These are phyloP conservation scores for Toxotes chatareus DNA, from an alignment of 2,113 vertebrate species.

Conservation along the genomic window DNA sequence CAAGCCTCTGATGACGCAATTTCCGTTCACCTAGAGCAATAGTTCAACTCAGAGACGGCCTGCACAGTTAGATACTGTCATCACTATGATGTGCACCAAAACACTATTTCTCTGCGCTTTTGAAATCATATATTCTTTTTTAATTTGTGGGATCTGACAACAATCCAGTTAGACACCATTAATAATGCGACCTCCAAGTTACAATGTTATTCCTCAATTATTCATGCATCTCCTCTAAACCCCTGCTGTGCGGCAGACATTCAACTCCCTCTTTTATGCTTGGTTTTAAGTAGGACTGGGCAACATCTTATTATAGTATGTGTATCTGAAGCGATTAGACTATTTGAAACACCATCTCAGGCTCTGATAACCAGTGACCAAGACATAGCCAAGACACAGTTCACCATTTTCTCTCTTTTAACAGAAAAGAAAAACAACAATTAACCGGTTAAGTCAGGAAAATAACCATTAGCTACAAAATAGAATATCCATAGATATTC, in stretches of 20 bases:
- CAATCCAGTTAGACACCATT: neutral
- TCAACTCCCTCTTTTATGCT: neutral
- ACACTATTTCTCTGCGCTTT: neutral
- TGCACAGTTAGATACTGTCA: neutral
- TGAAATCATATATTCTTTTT: too few relatives aligned
- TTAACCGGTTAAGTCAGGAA: too few relatives aligned
- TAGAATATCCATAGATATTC: too few relatives aligned
- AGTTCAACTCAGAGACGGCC: conserved; percentile 5
- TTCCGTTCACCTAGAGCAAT: neutral
- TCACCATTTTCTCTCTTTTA: too few relatives aligned
- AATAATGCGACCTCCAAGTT: neutral
- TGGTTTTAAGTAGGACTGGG: neutral
- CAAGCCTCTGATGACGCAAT: conserved; percentile 26
- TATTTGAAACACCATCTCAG: too few relatives aligned
- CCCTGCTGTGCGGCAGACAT: neutral
- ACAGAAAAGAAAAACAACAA: too few relatives aligned
- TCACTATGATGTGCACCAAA: neutral
- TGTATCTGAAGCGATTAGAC: neutral
- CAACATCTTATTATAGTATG: neutral
- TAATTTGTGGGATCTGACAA: neutral
- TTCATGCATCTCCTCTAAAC: neutral
- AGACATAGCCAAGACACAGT: too few relatives aligned
- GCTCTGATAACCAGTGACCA: too few relatives aligned
- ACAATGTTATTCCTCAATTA: neutral
- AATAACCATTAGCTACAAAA: too few relatives aligned